Percentiles rank a stretch among this genome's conserved stretches.
These are phyloP conservation scores for Balaeniceps rex DNA, from an alignment of 2,113 vertebrate genomes.

Conservation along the genomic window DNA sequence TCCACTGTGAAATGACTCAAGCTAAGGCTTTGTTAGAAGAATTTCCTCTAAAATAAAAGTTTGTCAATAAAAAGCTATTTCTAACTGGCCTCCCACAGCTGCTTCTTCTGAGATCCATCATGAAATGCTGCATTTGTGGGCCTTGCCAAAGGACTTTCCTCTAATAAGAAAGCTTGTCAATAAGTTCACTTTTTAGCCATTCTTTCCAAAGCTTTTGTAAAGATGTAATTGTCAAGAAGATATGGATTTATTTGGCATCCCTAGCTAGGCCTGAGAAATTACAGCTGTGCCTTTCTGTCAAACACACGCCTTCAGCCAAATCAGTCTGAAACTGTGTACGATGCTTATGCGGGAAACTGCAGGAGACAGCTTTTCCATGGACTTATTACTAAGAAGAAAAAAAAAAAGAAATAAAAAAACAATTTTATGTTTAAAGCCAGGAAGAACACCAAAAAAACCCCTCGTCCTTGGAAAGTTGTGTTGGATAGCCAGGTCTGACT, in stretches of 20 bases:
- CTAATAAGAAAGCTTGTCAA: background rate
- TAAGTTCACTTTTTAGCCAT: background rate
- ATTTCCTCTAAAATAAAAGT: background rate
- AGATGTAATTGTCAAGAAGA: constrained; percentile 37
- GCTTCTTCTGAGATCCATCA: background rate
- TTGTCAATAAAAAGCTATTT: constrained; percentile 24
- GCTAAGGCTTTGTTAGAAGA: background rate
- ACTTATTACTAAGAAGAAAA: accelerated
- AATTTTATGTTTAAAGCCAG: background rate
- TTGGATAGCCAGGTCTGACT: background rate
- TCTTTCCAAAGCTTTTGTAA: constrained; percentile 3
- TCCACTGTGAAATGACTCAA: background rate
- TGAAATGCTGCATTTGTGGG: background rate
- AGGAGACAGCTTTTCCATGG: background rate
- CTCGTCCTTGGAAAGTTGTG: background rate
- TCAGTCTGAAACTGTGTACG: background rate
- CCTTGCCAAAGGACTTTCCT: background rate
- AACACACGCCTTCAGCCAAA: background rate
- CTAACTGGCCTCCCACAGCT: background rate
- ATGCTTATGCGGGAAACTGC: background rate
- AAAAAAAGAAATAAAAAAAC: accelerated
- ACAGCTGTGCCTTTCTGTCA: background rate
- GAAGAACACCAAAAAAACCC: background rate
- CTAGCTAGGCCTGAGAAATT: background rate
- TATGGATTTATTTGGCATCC: constrained; percentile 36